These are phyloP conservation scores for Frankliniella intonsa DNA, from an alignment of 2,888 invertebrate species.

Conservation along the genomic window DNA sequence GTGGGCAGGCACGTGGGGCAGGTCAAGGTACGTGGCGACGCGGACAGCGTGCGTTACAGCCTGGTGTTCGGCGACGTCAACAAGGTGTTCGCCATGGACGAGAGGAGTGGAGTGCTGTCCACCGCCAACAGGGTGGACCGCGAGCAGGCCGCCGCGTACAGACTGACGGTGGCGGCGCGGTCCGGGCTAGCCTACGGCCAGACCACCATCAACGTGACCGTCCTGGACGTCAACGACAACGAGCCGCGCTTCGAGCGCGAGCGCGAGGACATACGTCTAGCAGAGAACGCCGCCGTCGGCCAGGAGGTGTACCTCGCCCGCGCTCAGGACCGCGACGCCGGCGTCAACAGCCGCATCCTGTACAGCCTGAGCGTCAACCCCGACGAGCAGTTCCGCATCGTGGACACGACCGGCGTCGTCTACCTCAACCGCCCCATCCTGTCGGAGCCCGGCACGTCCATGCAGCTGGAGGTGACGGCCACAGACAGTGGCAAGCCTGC, in stretches of 20 bases:
- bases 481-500: conserved; percentile 76
- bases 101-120: conserved; percentile 69
- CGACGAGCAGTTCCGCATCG: conserved; percentile 76
- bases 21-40: conserved; percentile 56
- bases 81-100: conserved; percentile 74
- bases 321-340: conserved; percentile 82
- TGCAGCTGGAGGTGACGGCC: conserved; percentile 75
- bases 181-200: conserved; percentile 70
- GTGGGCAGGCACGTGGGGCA: conserved; percentile 71
- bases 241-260: conserved; percentile 76
- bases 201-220: conserved; percentile 71
- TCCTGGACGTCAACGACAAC: conserved; percentile 88
- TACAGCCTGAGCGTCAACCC: conserved; percentile 78
- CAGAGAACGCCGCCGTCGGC: conserved; percentile 88
- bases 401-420: conserved; percentile 81
- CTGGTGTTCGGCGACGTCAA: conserved; percentile 77
- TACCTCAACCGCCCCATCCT: conserved; percentile 76
- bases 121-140: conserved; percentile 78
- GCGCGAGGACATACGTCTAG: conserved; percentile 71
- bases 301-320: conserved; percentile 86
- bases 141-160: conserved; percentile 72
- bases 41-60: conserved; percentile 58
- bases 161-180: conserved; percentile 73
- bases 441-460: conserved; percentile 64
- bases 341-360: conserved; percentile 78